Conservation (phyloP, 37 sponge, comb jelly and placozoan species). For the Spongilla lacustris region DNA sequence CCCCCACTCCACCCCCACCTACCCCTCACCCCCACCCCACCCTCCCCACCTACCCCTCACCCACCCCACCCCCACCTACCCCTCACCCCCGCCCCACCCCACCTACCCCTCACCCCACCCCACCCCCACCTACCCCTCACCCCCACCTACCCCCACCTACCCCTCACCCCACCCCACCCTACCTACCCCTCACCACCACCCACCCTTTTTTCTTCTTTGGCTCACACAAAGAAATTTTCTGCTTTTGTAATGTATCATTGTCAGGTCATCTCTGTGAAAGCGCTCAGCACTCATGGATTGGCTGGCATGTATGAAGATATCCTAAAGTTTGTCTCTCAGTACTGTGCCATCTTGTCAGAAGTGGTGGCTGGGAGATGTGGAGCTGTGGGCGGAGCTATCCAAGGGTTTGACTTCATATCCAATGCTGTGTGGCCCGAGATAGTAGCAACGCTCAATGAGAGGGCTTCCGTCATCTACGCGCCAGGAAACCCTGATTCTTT, state of each 20-base stretch:
- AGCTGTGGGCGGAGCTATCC: background rate
- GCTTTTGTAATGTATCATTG: background rate
- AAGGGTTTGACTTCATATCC: slow-evolving; percentile 85
- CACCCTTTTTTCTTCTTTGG: no score
- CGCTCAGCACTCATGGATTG: slow-evolving; percentile 65
- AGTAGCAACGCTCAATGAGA: slow-evolving; percentile 60
- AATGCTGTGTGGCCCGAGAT: slow-evolving; percentile 91
- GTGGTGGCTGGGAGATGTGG: slow-evolving; percentile 12
- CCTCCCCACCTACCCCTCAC: no score
- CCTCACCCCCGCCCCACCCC: no score
- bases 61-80: no score
- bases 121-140: no score
- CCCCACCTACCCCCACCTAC: no score
- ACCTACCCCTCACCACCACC: no score
- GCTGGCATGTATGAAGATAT: slow-evolving; percentile 69
- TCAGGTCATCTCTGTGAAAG: slow-evolving; percentile 47
- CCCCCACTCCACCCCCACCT: no score
- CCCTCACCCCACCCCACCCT: no score
- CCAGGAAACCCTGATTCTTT: slow-evolving; percentile 92
- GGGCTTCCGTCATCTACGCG: slow-evolving; percentile 76
- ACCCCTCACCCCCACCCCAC: no score
- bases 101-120: background rate
- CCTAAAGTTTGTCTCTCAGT: slow-evolving; percentile 64
- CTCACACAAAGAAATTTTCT: no score
- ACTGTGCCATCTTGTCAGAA: slow-evolving; percentile 65